Base-by-base conservation (phyloP, 2,797 vertebrate species). In the Pseudomugil gertrudae region DNA sequence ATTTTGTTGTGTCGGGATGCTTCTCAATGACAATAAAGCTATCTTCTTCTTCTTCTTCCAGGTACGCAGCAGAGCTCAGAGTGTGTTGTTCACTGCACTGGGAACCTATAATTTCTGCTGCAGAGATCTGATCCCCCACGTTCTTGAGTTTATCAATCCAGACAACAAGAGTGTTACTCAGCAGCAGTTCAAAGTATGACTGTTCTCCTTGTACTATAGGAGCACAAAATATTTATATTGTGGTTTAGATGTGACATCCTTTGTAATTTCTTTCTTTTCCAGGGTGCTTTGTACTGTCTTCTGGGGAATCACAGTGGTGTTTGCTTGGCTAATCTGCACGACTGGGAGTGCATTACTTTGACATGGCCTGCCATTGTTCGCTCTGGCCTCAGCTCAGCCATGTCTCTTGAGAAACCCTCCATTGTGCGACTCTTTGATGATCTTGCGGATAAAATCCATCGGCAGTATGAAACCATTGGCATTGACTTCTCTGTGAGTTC, bases 271-370 rank as follows among this genome's bases (percentile, higher is more conserved):
- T n/a, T 21, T 1, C 2, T 2, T 74, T 72, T 72, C 29, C 76
- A 99, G 98, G 98, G 97, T 92, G 97, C 97, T 87, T 95, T 99
- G 91, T 99, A 99, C 89, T 99, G 98, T 89, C 95, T 99, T 19
- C 93, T 99, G 80, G 98, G 98, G 72, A 98, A 95, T 85, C 96
- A 97, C 80, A 95, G 91, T 38, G 96, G 96, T 32, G 94, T 98
- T 27, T 98, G 96, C 74, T 87, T 99, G 86, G 97, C 96, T 60
- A 99, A 97, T 82, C 94, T 99, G 80, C 98, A 98, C 0, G 97
- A 98, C 51, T 99, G 98, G 98, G 96, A 99, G 2, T 98, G 96
- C 78, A 97, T 98, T 71, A 92, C 95, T 36, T 93, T 96, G 86
- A 97, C 96, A 0, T 99, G 98, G 98, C 97, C 97, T 1, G 95